A percentile compares a stretch with the other conserved stretches of the same genome.
Conservation (phyloP, 2,797 vertebrate species). For the Karalla daura region DNA sequence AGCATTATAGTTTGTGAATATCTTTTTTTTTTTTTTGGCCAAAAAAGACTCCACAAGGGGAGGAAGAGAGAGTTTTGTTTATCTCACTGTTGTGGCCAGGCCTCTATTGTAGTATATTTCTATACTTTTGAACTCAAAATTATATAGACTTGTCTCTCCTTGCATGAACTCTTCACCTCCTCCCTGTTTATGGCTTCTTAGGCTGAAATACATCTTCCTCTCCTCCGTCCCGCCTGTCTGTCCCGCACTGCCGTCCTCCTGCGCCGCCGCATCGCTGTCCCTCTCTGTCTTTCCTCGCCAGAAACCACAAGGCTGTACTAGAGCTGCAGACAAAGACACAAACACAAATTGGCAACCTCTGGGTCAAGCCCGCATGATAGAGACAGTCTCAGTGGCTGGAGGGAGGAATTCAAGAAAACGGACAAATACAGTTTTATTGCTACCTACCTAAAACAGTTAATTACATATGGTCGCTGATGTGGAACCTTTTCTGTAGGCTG, state of each 20-base stretch:
- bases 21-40: conserved; percentile 22
- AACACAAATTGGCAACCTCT: conserved; percentile 69
- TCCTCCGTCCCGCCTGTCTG: conserved; percentile 42
- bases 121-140: conserved; percentile 50
- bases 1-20: conserved; percentile 9
- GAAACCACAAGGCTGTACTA: conserved; percentile 71
- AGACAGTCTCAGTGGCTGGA: conserved; percentile 64
- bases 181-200: conserved; percentile 34
- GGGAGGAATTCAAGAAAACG: conserved; percentile 75
- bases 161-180: conserved; percentile 74
- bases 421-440: conserved; percentile 81
- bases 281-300: conserved; percentile 47
- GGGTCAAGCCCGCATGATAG: conserved; percentile 68
- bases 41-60: conserved; percentile 5
- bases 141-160: conserved; percentile 42
- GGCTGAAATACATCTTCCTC: conserved; percentile 44
- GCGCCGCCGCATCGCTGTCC: conserved; percentile 44
- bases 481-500: conserved; percentile 80
- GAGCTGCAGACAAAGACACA: conserved; percentile 71
- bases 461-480: conserved; percentile 82
- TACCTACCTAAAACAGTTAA: conserved; percentile 83
- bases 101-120: conserved; percentile 47
- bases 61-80: conserved; percentile 40
- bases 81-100: conserved; percentile 30
- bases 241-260: conserved; percentile 21